Base-by-base conservation (phyloP, 2,888 invertebrate species). In the Gymnosoma rotundatum region DNA sequence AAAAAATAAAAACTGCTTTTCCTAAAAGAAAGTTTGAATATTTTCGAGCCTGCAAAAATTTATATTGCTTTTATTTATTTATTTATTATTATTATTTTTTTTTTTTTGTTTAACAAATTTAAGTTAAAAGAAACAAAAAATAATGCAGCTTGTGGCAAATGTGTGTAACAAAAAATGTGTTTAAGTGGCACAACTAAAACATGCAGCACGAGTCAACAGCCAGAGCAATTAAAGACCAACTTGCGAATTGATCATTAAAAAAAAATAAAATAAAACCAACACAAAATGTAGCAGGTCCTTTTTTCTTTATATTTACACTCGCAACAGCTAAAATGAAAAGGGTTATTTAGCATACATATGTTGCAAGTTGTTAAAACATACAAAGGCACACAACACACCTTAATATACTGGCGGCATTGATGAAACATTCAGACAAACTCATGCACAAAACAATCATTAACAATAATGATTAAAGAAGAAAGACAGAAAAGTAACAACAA, bases 161-260 rank as follows among this genome's bases (percentile, higher is more conserved):
- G 63, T 48, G 21, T 52, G 20, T 42, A 56, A 21, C 5, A 32
- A 38, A 54, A 45, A 25, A 8, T 66, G 20, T 66, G 78, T 79
- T 73, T 58, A 73, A 79, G 79, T 73, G 73, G 32, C 45, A 82
- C 75, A 75, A 76, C 70, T 64, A 52, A 21, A 82, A 82, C 58
- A 64, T 70, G 52, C 64, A 78, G 84, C 84, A 84, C 84, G 84
- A 84, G 84, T 81, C 81, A 84, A 84, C 69, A 78, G 80, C 64
- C 58, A 73, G 61, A 63, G 70, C 78, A 81, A 84, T 84, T 84
- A 84, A 84, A 84, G 69, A 18, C 78, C 78, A 84, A 69, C 54
- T 70, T 81, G 81, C 74, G 64, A 84, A 78, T 78, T 84, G 73
- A 74, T 80, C 69, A 64, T 36, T 32, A 36, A 7, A 45, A 58